Evolutionary conservation across 2,113 vertebrate species (phyloP).

Genomic region (Sinocyclocheilus rhinocerous): DNA sequence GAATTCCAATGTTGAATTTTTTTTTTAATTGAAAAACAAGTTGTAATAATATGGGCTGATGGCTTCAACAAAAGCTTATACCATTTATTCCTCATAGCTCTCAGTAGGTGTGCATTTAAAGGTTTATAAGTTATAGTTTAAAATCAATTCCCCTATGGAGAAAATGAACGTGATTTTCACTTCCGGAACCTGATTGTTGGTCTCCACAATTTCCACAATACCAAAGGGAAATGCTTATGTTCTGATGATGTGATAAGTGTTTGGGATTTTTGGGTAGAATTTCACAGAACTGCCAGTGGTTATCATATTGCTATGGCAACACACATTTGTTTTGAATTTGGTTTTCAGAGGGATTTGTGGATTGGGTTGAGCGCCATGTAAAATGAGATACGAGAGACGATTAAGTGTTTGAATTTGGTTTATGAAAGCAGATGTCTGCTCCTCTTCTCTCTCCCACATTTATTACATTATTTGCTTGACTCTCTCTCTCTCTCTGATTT

Average conservation of each 20-base stretch:
- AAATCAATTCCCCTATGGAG: not conserved
- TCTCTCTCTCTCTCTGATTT: not conserved
- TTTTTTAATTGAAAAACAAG: not conserved
- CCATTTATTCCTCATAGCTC: not conserved
- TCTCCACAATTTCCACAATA: conserved; percentile 43
- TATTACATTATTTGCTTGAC: conserved; percentile 22
- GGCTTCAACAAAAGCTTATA: not conserved
- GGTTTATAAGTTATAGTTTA: not conserved
- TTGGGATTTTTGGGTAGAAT: conserved; percentile 64
- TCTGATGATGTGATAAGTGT: conserved; percentile 60
- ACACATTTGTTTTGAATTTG: conserved; percentile 62
- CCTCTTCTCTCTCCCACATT: conserved; percentile 46
- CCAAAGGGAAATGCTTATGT: conserved; percentile 59
- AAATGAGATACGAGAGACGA: conserved; percentile 64
- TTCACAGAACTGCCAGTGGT: conserved; percentile 57
- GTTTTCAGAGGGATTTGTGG: conserved; percentile 68
- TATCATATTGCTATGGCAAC: conserved; percentile 60
- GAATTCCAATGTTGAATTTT: not conserved
- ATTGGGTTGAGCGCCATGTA: conserved; percentile 57
- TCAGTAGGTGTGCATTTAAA: not conserved
- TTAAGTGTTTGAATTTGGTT: conserved; percentile 54
- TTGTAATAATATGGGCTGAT: not conserved
- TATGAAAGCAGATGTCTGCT: conserved; percentile 47
- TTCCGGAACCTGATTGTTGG: not conserved
- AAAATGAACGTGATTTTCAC: not conserved